Percentiles rank a stretch among this genome's conserved stretches.
phyloP scores from a whole-genome alignment of 2,888 invertebrate genomes.

The Argynnis bischoffii region DNA sequence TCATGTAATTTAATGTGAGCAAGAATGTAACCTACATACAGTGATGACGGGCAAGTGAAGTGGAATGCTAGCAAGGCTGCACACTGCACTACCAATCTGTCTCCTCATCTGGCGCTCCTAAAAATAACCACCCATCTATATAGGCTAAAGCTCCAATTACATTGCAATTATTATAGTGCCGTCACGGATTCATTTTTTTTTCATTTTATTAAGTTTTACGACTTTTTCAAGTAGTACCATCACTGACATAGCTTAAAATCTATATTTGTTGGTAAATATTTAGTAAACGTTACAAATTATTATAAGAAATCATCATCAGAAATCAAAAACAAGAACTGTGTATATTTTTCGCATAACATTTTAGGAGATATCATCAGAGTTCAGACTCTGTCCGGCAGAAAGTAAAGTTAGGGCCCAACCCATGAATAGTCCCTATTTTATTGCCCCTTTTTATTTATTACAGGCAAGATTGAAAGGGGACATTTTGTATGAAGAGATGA shows the following conservation, averaged over 20 bases:
- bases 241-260: no score
- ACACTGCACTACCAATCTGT: slow-evolving; percentile 41
- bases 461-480: slow-evolving; percentile 80
- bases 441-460: slow-evolving; percentile 80
- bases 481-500: slow-evolving; percentile 62
- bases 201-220: slow-evolving; percentile 1
- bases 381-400: slow-evolving; percentile 51
- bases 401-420: slow-evolving; percentile 34
- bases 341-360: slow-evolving; percentile 1
- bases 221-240: neutral
- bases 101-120: slow-evolving; percentile 41
- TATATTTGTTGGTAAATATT: neutral
- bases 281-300: neutral
- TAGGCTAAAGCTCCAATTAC: slow-evolving; percentile 26
- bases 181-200: neutral
- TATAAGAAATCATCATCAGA: neutral
- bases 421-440: slow-evolving; percentile 62
- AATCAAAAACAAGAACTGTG: neutral
- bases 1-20: slow-evolving; percentile 21
- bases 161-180: slow-evolving; percentile 4
- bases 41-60: slow-evolving; percentile 32
- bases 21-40: slow-evolving; percentile 35
- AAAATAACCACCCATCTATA: slow-evolving; percentile 22
- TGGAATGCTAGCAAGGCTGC: slow-evolving; percentile 38
- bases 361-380: slow-evolving; percentile 48